Evolutionary conservation across 2,797 vertebrate species (phyloP), one percentile per base, ranked within the genome.

Genomic region (Trachurus trachurus): DNA sequence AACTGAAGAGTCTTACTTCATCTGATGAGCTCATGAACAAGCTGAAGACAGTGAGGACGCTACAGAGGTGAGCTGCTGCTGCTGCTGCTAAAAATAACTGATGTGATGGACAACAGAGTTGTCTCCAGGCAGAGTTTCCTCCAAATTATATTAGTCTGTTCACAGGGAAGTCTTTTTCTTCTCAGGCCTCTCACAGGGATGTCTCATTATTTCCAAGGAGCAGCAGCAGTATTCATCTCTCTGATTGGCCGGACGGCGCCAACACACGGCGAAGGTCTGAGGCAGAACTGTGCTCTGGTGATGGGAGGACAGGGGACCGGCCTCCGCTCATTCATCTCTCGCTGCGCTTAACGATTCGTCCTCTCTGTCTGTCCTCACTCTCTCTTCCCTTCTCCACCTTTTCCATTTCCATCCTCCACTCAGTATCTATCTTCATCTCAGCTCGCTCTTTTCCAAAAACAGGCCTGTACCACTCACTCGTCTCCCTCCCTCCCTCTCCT

Each of bases 161-260:
- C 76, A 74, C 81, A 76, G 62, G 22, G 63, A 79, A 67, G 56
- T 37, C 66, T 74, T 73, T 87, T 74, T 82, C 71, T 70, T 77
- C 77, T 66, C 9, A 4, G 72, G 76, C 52, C 77, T 85, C 76
- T 85, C 71, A 37, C 3, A 3, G 44, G 54, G 66, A 77, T 66
- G 81, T 82, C 71, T 88, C 80, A 83, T 83, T 85, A 83, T 91
- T 92, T 91, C 89, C 90, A 78, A 66, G 6, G 21, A 66, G 71
- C 62, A 66, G 6, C 17, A 66, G 71, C 62, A 66, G 53, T 82
- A 49, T 71, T 80, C 66, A 60, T 79, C 68, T 79, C 68, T 61
- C 71, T 81, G 82, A 90, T 84, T 81, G 73, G 71, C 44, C 66
- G 26, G 72, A 44, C 4, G 57, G 71, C 72, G 59, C 84, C 87